Percentiles rank a stretch among this genome's conserved stretches.
Evolutionary conservation across 2,888 invertebrate species (phyloP).

Genomic region (Tachina fera): DNA sequence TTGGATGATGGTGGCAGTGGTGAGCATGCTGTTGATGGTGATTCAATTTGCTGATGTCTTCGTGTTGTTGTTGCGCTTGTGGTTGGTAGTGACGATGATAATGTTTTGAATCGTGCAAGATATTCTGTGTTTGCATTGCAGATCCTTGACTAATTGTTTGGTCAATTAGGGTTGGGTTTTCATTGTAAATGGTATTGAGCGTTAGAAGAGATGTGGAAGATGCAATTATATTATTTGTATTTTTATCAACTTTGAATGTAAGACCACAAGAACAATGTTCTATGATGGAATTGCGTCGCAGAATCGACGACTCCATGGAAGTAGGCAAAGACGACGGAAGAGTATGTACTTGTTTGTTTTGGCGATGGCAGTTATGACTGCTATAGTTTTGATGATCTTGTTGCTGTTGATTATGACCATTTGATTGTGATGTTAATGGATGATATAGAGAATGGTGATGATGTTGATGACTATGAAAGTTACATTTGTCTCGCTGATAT

Average conservation of each 20-base stretch:
- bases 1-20: conserved; percentile 63
- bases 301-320: conserved; percentile 40
- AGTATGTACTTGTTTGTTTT: conserved; percentile 59
- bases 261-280: conserved; percentile 80
- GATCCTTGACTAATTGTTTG: conserved; percentile 49
- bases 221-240: conserved; percentile 59
- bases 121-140: conserved; percentile 49
- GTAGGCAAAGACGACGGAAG: conserved; percentile 60
- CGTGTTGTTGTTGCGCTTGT: conserved; percentile 24
- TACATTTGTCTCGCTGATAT: conserved; percentile 34
- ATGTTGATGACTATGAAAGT: conserved; percentile 50
- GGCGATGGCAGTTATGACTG: conserved; percentile 37
- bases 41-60: conserved; percentile 22
- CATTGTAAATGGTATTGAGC: conserved; percentile 64
- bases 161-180: conserved; percentile 55
- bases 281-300: conserved; percentile 71
- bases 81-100: conserved; percentile 22
- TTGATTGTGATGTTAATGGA: conserved; percentile 32
- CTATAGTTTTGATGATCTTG: conserved; percentile 44
- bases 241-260: conserved; percentile 76
- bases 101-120: conserved; percentile 34
- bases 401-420: conserved; percentile 45
- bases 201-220: conserved; percentile 61
- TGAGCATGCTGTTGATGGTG: conserved; percentile 57
- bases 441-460: conserved; percentile 54